Evolutionary conservation across 2,113 vertebrate genomes (phyloP).

Genomic region (Serilophus lunatus): DNA sequence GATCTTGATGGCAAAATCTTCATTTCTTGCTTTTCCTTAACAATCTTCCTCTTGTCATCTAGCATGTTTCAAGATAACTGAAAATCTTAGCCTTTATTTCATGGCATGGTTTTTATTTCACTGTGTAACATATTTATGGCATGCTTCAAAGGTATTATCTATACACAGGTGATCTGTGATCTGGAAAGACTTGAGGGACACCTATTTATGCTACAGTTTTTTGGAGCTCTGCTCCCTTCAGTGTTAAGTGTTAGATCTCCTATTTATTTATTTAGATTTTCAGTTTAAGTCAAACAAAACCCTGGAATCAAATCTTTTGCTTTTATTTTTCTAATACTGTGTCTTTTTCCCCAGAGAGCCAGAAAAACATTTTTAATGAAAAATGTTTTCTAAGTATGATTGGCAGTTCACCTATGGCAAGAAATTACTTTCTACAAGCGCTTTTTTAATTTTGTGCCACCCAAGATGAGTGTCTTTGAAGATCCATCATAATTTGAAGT

Average conservation of each 20-base stretch:
- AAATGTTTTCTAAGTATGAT: background rate
- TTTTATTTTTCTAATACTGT: background rate
- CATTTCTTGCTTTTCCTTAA: background rate
- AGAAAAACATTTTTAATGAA: background rate
- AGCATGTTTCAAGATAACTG: background rate
- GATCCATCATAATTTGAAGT: background rate
- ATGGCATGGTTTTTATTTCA: background rate
- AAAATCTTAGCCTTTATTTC: background rate
- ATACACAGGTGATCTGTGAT: background rate
- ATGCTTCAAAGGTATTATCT: background rate
- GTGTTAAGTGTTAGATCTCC: background rate
- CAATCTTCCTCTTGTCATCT: background rate
- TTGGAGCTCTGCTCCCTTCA: background rate
- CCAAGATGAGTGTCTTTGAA: conserved; percentile 25
- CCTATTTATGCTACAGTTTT: background rate
- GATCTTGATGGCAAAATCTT: background rate
- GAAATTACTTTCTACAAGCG: conserved; percentile 5
- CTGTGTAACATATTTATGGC: background rate
- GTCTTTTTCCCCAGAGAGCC: background rate
- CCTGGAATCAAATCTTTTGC: background rate
- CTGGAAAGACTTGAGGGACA: background rate
- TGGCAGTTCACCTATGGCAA: conserved; percentile 38
- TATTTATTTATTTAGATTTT: conserved; percentile 17
- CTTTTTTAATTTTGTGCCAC: background rate
- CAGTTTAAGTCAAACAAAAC: background rate